These are phyloP conservation scores for Penaeus indicus DNA, from an alignment of 1,140 invertebrate genomes.

Conservation along the genomic window DNA sequence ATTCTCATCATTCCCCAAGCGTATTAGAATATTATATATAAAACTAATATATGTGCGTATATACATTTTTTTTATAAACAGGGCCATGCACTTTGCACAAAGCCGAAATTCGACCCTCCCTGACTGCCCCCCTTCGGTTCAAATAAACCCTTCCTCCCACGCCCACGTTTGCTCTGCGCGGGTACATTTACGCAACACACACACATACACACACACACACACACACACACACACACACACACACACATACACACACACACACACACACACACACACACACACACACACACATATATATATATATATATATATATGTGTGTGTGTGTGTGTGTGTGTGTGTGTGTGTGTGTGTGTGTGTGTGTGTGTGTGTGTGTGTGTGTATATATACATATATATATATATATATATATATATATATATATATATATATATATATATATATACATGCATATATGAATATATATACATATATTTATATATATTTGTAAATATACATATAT, in stretches of 20 bases:
- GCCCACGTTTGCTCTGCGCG: no score
- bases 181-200: not conserved
- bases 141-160: no score
- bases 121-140: no score
- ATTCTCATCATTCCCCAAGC: no score
- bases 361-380: not conserved
- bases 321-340: not conserved
- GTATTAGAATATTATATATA: no score
- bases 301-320: constrained; percentile 34
- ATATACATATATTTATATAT: not conserved
- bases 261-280: not conserved
- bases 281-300: constrained; percentile 19
- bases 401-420: constrained; percentile 34
- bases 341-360: constrained; percentile 4
- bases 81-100: no score
- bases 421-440: constrained; percentile 25
- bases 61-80: no score
- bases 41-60: no score
- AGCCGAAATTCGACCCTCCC: no score
- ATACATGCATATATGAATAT: constrained; percentile 2
- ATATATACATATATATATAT: constrained; percentile 25
- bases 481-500: not conserved
- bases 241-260: not conserved
- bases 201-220: not conserved
- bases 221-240: not conserved